phyloP scores from a whole-genome alignment of 2,888 invertebrate genomes.

The Pollenia labialis region DNA sequence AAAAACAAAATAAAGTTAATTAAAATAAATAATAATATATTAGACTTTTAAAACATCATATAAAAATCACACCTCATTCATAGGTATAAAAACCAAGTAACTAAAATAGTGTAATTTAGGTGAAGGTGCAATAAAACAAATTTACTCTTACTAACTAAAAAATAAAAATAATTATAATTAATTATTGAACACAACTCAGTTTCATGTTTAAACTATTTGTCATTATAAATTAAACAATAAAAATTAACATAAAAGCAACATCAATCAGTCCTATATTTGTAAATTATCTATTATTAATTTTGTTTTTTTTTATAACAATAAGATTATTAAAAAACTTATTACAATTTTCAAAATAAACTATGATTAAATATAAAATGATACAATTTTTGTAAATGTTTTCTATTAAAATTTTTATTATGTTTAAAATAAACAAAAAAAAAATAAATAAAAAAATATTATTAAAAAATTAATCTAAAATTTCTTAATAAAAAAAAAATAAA shows the following conservation, averaged over 20 bases:
- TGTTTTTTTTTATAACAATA: background rate
- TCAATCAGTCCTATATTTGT: slow-evolving; percentile 61
- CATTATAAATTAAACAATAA: no score
- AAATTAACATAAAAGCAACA: slow-evolving; percentile 29
- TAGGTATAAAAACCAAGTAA: slow-evolving; percentile 65
- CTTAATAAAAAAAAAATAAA: background rate
- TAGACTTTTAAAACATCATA: slow-evolving; percentile 3
- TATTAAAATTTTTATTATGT: slow-evolving; percentile 68
- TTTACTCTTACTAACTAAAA: slow-evolving; percentile 73
- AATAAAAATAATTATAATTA: slow-evolving; percentile 59
- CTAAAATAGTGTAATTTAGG: slow-evolving; percentile 76
- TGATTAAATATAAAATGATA: slow-evolving; percentile 6
- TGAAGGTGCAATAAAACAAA: slow-evolving; percentile 80
- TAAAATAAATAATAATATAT: slow-evolving; percentile 18
- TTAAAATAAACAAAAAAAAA: slow-evolving; percentile 56
- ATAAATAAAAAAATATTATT: slow-evolving; percentile 52
- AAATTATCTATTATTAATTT: slow-evolving; percentile 40
- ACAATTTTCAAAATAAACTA: slow-evolving; percentile 49
- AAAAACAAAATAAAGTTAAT: background rate
- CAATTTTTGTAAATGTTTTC: slow-evolving; percentile 69
- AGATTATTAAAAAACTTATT: slow-evolving; percentile 20
- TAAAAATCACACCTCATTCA: slow-evolving; percentile 64
- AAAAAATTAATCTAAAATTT: slow-evolving; percentile 29
- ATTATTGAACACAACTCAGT: slow-evolving; percentile 23
- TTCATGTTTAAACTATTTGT: slow-evolving; percentile 31